Evolutionary conservation across 2,113 vertebrate genomes (phyloP).

Genomic region (Genyomyrus donnyi): DNA sequence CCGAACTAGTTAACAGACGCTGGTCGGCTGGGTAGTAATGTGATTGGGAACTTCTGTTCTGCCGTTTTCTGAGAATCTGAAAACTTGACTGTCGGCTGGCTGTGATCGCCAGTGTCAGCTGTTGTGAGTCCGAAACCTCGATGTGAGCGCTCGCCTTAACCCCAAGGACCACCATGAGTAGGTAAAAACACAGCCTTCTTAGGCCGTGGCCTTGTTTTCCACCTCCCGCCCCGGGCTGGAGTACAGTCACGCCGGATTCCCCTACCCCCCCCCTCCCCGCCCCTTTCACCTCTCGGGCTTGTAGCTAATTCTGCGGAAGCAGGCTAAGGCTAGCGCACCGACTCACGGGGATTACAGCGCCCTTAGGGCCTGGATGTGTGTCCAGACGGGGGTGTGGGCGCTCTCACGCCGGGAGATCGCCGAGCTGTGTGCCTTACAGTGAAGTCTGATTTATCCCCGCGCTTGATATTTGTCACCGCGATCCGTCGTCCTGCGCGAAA

Average conservation of each 20-base stretch:
- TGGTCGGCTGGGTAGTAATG: background rate
- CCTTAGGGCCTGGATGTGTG: background rate
- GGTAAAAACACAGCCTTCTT: background rate
- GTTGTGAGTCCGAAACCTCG: background rate
- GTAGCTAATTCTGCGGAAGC: constrained; percentile 1
- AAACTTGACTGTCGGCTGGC: background rate
- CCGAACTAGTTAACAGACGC: background rate
- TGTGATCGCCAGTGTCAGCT: background rate
- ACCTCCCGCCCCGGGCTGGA: constrained; percentile 15
- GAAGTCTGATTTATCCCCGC: background rate
- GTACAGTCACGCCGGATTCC: constrained; percentile 11
- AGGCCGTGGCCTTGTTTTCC: constrained; percentile 19
- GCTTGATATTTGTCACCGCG: background rate
- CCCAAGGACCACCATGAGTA: background rate
- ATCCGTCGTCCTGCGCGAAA: background rate
- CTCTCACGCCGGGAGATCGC: background rate
- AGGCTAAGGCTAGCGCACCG: background rate
- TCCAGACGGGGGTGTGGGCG: background rate
- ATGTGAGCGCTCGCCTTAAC: background rate
- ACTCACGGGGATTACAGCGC: background rate
- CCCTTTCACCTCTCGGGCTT: background rate
- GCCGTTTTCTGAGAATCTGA: background rate
- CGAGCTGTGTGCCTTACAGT: background rate
- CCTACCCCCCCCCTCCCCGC: background rate
- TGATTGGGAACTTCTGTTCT: background rate